Conservation (phyloP, 2,888 invertebrate species). For the Acrobasis consociella region DNA sequence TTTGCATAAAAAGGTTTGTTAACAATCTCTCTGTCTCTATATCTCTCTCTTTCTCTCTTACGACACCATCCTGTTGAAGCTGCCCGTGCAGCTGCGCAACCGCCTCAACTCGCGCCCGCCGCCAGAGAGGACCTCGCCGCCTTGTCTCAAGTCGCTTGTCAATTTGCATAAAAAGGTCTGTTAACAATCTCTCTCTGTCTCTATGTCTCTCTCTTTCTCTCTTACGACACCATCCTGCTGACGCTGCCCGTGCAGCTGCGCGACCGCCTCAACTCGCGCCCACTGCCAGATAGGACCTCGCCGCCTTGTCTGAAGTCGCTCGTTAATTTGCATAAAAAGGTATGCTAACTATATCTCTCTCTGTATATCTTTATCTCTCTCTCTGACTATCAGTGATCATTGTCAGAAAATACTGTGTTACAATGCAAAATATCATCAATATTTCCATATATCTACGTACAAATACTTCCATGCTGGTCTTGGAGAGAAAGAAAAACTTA, state of each 20-base stretch:
- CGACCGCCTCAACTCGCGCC: constrained; percentile 86
- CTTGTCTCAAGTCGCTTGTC: constrained; percentile 92
- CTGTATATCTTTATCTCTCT: too few relatives aligned
- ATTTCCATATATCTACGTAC: too few relatives aligned
- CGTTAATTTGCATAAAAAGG: constrained; percentile 95
- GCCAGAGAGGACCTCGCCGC: constrained; percentile 83
- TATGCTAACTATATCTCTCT: constrained; percentile 48
- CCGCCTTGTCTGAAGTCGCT: constrained; percentile 91
- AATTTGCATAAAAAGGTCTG: constrained; percentile 94
- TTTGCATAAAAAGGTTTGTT: constrained; percentile 92
- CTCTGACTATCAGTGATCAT: too few relatives aligned
- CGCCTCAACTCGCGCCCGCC: constrained; percentile 84
- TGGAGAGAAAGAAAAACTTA: too few relatives aligned
- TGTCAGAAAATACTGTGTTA: too few relatives aligned
- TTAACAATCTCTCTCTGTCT: not conserved
- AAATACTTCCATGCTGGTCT: too few relatives aligned
- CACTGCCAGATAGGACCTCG: constrained; percentile 81
- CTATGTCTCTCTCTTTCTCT: too few relatives aligned
- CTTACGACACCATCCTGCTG: constrained; percentile 90
- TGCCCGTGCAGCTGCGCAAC: too few relatives aligned
- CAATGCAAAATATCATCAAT: too few relatives aligned
- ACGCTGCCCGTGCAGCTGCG: constrained; percentile 92
- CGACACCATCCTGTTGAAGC: too few relatives aligned
- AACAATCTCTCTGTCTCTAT: too few relatives aligned
- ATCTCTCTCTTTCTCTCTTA: too few relatives aligned